phyloP scores from a whole-genome alignment of 2,113 vertebrate genomes.

The Melanocharis versteri region DNA sequence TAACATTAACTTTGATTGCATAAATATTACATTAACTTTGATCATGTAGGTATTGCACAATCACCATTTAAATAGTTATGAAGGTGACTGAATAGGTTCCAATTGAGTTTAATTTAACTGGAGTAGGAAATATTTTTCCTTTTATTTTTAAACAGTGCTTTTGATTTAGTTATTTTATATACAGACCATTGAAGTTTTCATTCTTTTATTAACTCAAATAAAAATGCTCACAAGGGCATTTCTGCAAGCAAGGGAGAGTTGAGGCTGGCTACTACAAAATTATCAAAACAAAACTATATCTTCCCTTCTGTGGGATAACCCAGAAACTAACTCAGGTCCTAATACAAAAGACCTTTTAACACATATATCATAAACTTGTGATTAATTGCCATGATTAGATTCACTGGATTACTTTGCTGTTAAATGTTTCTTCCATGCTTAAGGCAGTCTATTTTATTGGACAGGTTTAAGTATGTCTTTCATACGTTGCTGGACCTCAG shows the following conservation, averaged over 20 bases:
- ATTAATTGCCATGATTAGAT: not conserved
- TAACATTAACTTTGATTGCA: slow-evolving; percentile 76
- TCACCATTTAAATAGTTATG: slow-evolving; percentile 61
- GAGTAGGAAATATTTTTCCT: slow-evolving; percentile 17
- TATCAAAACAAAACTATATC: not conserved
- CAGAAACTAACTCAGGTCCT: not conserved
- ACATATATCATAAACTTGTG: not conserved
- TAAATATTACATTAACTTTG: slow-evolving; percentile 80
- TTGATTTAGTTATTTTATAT: slow-evolving; percentile 3
- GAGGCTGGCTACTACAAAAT: not conserved
- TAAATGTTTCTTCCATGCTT: not conserved
- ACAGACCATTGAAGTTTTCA: not conserved
- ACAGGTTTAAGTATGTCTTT: not conserved
- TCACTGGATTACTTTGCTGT: not conserved
- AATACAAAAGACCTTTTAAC: not conserved
- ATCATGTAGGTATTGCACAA: slow-evolving; percentile 63
- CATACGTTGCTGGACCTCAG: not conserved
- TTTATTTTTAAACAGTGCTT: slow-evolving; percentile 3
- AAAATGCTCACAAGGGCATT: not conserved
- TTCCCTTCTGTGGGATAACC: not conserved
- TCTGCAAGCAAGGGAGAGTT: not conserved
- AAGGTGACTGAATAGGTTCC: slow-evolving; percentile 44
- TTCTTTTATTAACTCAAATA: not conserved
- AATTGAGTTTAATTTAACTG: slow-evolving; percentile 24
- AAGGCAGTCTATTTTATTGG: not conserved